Evolutionary conservation across 2,888 invertebrate species (phyloP), one percentile per base, ranked within the genome.

Genomic region (Thumatha senex): DNA sequence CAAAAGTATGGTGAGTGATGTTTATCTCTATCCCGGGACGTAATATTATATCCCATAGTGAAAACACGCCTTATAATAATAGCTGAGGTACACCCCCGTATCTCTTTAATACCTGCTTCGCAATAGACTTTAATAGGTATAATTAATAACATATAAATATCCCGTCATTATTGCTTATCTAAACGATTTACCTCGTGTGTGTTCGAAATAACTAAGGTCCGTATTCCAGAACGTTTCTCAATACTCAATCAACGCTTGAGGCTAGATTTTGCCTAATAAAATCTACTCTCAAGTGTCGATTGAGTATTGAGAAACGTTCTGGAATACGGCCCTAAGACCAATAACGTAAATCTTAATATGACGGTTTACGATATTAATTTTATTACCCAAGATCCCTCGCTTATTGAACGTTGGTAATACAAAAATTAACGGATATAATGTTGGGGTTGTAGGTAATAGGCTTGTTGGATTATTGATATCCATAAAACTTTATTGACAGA

Each of bases 71-170:
- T 24, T 24, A 4, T 40, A 48, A 62, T 46, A 54, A 51, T 57
- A 54, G 61, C 67, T 63, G 63, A 57, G 54, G 34, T 46, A 33
- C 62, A 65, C 51, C 50, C 44, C 36, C 36, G 38, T 51, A 42
- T 15, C 55, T 48, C 51, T 48, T 40, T 34, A 48, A 42, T 29
- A 35, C 18, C 24, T 36, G 10, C 53, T 51, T 53, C 24, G 47
- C 15, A 58, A 58, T 44, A 31, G 45, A n/a, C 48, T 56, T 50
- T 41, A 50, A 50, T 46, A 34, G 38, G 13, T 12, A 15, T 2
- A 2, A 24, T 24, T 36, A 33, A 34, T 40, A 34, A n/a, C 24
- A 5, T 14, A 39, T 33, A 36, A 7, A n/a, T 35, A 29, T 40
- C 15, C 39, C 34, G 49, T 14, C 34, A 14, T 44, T 40, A 35